phyloP scores from a whole-genome alignment of 2,888 invertebrate species.

The Emesis furor region DNA sequence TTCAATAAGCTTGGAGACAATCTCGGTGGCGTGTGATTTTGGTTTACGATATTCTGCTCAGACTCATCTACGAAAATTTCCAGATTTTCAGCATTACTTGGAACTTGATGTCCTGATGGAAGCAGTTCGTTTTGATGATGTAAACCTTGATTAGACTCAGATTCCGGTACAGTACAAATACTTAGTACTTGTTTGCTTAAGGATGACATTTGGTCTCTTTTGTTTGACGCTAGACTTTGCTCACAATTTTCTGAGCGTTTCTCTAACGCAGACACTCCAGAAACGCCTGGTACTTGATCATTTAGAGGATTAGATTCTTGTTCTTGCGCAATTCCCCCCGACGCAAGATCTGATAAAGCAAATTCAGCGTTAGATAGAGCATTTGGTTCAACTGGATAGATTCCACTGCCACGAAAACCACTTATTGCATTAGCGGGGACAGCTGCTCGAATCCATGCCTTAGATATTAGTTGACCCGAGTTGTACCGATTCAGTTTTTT shows the following conservation, averaged over 20 bases:
- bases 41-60: conserved; percentile 51
- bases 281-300: conserved; percentile 32
- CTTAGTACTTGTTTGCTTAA: conserved; percentile 42
- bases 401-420: conserved; percentile 69
- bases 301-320: conserved; percentile 43
- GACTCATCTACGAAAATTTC: conserved; percentile 43
- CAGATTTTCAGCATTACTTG: conserved; percentile 36
- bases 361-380: conserved; percentile 35
- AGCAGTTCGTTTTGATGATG: conserved; percentile 32
- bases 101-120: conserved; percentile 40
- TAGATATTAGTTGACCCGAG: conserved; percentile 38
- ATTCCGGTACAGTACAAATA: conserved; percentile 39
- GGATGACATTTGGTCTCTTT: conserved; percentile 37
- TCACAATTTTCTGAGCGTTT: conserved; percentile 42
- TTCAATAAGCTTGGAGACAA: conserved; percentile 34
- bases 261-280: conserved; percentile 41
- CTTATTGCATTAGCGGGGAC: conserved; percentile 64
- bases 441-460: not conserved
- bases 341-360: conserved; percentile 39
- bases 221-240: conserved; percentile 34
- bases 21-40: not conserved
- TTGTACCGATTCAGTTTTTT: conserved; percentile 67
- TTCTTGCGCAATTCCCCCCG: conserved; percentile 51
- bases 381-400: conserved; percentile 68
- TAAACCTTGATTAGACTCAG: conserved; percentile 39